These are phyloP conservation scores for Egretta garzetta DNA, from an alignment of 2,113 vertebrate genomes.

Conservation along the genomic window DNA sequence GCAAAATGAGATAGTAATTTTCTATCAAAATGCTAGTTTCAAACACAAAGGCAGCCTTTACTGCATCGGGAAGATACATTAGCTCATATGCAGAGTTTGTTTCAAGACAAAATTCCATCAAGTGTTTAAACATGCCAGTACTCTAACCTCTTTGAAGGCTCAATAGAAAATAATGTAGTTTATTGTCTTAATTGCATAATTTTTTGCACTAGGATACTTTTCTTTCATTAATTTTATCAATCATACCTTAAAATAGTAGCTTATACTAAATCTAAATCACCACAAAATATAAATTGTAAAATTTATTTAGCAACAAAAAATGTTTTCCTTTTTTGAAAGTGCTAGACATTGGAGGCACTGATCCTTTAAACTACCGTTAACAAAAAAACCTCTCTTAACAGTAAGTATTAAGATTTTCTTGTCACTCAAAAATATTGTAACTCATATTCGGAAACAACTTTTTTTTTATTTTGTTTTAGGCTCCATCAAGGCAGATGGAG, in stretches of 20 bases:
- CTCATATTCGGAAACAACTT: slow-evolving; percentile 30
- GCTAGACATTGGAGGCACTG: neutral
- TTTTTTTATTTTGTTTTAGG: neutral
- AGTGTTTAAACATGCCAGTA: neutral
- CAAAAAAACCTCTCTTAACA: neutral
- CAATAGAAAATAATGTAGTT: neutral
- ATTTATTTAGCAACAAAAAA: neutral
- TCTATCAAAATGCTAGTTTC: neutral
- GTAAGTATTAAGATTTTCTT: slow-evolving; percentile 24
- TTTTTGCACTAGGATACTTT: neutral
- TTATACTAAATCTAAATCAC: neutral
- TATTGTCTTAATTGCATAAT: neutral
- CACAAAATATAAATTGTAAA: neutral
- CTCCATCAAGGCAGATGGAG: neutral
- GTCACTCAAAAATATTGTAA: slow-evolving; percentile 41
- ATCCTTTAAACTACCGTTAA: neutral
- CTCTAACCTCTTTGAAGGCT: neutral
- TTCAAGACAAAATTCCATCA: neutral
- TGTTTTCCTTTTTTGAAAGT: neutral
- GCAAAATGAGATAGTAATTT: neutral
- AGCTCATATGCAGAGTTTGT: neutral
- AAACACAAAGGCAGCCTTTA: neutral
- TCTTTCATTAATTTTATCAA: neutral
- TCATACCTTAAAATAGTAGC: neutral
- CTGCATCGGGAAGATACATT: neutral